Base-by-base conservation (phyloP, 2,888 invertebrate genomes). In the Scaptomyza cyrtandrae region DNA sequence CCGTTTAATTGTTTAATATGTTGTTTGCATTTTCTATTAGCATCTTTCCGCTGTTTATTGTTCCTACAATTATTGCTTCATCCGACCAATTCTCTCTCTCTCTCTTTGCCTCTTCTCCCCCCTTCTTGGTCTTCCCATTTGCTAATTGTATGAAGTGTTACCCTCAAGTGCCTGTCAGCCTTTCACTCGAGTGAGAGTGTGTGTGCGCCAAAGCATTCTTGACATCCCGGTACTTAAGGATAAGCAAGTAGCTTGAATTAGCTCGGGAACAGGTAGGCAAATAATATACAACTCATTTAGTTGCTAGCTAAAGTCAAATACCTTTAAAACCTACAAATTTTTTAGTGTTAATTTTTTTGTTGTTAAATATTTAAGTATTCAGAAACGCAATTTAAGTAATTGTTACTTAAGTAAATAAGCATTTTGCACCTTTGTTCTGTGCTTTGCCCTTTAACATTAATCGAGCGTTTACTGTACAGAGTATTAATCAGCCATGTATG, bases 1-100 rank as follows among this genome's bases (percentile, higher is more conserved):
- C 83, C 83, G 83, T 85, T 85, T 83, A 83, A 83, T 83, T 83
- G 85, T 83, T 83, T 83, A 85, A 82, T 85, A 82, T 85, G 72
- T 85, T 82, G 80, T 82, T 85, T 82, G 85, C 85, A 83, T 76
- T 80, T 78, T 70, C 82, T 71, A 80, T 82, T 84, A 78, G 72
- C 81, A 66, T 58, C 76, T 62, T 77, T 83, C 81, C 81, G 77
- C 50, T 52, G 66, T 44, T 64, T 68, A 73, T 80, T 83, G 79
- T 76, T 71, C 39, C 49, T 39, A 55, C 68, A 75, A 75, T 72
- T 75, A 76, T 71, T 46, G 75, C 66, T 61, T 77, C 56, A 75
- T 67, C 62, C 75, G 67, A 41, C 50, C 49, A 46, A 31, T 29
- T 3, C 7, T 9, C 16, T 6, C 39, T 0, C 9, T 4, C 35